phyloP scores from a whole-genome alignment of 1,140 invertebrate genomes.

The Stratiolaelaps scimitus region DNA sequence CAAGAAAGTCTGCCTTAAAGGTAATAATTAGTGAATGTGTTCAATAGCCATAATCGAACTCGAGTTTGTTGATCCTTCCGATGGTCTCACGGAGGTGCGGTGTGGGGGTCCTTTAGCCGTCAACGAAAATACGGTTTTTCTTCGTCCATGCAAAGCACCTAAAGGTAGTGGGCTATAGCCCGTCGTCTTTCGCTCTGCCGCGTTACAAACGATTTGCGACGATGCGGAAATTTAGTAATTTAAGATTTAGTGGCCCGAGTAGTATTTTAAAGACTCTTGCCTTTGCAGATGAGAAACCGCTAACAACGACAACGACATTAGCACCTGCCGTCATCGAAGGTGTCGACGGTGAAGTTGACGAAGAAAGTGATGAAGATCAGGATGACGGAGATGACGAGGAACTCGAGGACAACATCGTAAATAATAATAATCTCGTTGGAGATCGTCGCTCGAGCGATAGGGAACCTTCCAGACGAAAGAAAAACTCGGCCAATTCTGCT shows the following conservation, averaged over 20 bases:
- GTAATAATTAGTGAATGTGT: too few species aligned
- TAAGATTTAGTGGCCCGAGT: too few species aligned
- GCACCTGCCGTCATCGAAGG: background rate
- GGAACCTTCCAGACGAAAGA: background rate
- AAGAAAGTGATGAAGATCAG: constrained; percentile 1
- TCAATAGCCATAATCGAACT: too few species aligned
- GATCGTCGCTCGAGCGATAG: background rate
- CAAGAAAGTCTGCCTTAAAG: constrained; percentile 72
- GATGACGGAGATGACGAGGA: constrained; percentile 7
- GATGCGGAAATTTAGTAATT: too few species aligned
- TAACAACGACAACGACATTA: background rate
- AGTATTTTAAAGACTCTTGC: background rate
- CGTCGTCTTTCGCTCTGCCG: too few species aligned
- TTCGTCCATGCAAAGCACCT: too few species aligned
- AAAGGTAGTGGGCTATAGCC: too few species aligned
- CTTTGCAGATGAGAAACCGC: background rate
- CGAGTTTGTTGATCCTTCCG: too few species aligned
- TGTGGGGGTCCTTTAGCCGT: too few species aligned
- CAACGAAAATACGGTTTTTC: too few species aligned
- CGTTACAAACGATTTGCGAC: too few species aligned
- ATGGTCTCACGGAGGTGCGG: too few species aligned
- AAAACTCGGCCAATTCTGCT: background rate
- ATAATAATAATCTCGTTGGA: background rate
- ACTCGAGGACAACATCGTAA: background rate
- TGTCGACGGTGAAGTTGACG: background rate